phyloP scores from a whole-genome alignment of 2,888 invertebrate species.

The Colostygia pectinataria region DNA sequence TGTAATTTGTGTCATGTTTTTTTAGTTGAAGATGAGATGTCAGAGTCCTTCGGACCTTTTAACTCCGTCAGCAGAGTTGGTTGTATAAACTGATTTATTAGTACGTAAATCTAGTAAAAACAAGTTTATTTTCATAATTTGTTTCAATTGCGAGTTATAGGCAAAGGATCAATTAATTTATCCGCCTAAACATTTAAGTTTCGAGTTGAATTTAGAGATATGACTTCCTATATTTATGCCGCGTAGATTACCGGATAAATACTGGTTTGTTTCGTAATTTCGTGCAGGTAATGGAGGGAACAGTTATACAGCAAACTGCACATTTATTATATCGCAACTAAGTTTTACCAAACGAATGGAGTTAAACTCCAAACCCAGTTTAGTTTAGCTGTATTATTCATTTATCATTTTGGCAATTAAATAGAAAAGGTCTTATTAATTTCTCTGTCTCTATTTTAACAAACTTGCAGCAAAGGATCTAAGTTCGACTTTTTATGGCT shows the following conservation, averaged over 20 bases:
- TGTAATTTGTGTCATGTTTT: too few species aligned
- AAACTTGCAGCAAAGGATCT: neutral
- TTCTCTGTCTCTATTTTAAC: neutral
- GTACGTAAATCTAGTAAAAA: neutral
- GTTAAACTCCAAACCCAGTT: neutral
- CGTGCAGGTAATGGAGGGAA: neutral
- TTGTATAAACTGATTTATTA: too few species aligned
- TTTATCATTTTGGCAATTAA: too few species aligned
- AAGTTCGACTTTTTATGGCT: too few species aligned
- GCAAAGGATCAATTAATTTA: neutral
- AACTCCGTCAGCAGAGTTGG: too few species aligned
- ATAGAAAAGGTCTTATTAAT: too few species aligned
- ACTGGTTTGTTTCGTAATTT: conserved; percentile 13
- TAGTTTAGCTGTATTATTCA: too few species aligned
- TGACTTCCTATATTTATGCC: conserved; percentile 9
- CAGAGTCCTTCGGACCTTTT: too few species aligned
- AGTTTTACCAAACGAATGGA: too few species aligned
- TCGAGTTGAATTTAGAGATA: neutral
- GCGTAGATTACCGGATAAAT: conserved; percentile 2
- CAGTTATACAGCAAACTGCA: neutral
- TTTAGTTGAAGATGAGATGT: too few species aligned
- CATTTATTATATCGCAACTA: neutral
- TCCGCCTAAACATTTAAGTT: neutral
- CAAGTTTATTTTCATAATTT: neutral
- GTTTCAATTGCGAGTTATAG: neutral